Base-by-base conservation (phyloP, 2,797 vertebrate species). In the Potorous gilbertii region DNA sequence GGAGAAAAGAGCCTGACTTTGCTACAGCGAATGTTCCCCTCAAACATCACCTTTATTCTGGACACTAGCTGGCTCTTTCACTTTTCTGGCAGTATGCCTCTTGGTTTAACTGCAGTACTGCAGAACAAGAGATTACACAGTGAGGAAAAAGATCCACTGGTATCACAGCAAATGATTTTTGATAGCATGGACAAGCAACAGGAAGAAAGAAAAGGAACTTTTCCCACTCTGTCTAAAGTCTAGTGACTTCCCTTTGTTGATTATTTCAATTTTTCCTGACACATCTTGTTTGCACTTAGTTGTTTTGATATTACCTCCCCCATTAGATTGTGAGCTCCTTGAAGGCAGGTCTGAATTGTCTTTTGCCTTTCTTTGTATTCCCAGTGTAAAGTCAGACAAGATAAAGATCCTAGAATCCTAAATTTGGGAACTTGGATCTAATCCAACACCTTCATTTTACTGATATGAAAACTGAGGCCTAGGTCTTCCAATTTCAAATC, bases 1-100 rank as follows among this genome's bases (percentile, higher is more conserved):
- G 92, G 90, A 56, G 92, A 94, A 94, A 91, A 93, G 21, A 74
- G 92, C 90, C 93, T 62, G 56, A 90, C 95, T 91, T 92, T 87
- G 95, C 94, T 91, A 97, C 54, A 94, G 95, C 91, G 92, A 94
- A 96, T 90, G 92, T 93, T 96, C 94, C 90, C 95, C 92, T 90
- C 87, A 87, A 93, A 91, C 62, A 94, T 92, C 55, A 74, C 54
- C 0, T 87, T 81, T 81, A 81, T 81, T 46, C 18, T 87, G 40
- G 40, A 87, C 9, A 46, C 50, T 11, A 55, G 56, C 56, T 11
- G 56, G 56, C 56, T 90, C 81, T 94, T 40, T 6, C 40, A 66
- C 55, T 93, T 31, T 81, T 91, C 91, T 46, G 52, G 21, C 55
- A 94, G 55, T 94, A 16, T 54, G 92, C 91, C 54, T 95, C 66